A percentile compares a stretch with the other conserved stretches of the same genome.
phyloP scores from a whole-genome alignment of 2,113 vertebrate genomes.

The Caranx ignobilis region DNA sequence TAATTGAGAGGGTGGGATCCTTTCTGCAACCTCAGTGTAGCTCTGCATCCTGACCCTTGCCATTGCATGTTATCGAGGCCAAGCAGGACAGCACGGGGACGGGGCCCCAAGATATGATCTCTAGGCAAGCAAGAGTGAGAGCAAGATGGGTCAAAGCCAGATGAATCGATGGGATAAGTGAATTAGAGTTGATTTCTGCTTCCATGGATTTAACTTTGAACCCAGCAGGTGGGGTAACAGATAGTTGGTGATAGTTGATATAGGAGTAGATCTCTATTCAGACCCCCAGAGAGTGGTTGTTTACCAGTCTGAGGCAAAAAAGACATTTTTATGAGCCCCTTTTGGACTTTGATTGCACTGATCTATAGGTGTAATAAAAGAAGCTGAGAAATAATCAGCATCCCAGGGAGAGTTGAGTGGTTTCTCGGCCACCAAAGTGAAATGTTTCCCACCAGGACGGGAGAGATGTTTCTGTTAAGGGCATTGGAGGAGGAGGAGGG shows the following conservation, averaged over 20 bases:
- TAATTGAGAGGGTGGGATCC: conserved; percentile 69
- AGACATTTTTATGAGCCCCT: conserved; percentile 42
- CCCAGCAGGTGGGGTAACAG: conserved; percentile 15
- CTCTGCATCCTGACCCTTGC: conserved; percentile 58
- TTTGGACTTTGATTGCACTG: conserved; percentile 61
- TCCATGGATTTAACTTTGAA: conserved; percentile 43
- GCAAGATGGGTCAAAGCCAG: conserved; percentile 25
- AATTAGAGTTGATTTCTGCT: conserved; percentile 54
- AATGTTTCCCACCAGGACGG: conserved; percentile 43
- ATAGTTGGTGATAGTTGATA: conserved; percentile 8
- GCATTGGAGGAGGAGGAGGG: conserved; percentile 55
- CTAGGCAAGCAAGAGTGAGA: conserved; percentile 32
- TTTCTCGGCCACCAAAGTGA: conserved; percentile 45
- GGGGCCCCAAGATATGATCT: conserved; percentile 52
- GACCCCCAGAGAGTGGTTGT: conserved; percentile 31
- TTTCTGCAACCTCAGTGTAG: conserved; percentile 20
- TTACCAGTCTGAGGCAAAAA: conserved; percentile 24
- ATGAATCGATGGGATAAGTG: conserved; percentile 67
- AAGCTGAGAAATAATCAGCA: conserved; percentile 58
- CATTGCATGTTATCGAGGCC: conserved; percentile 42
- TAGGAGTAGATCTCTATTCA: conserved; percentile 25
- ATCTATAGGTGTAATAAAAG: conserved; percentile 68
- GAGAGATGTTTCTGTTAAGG: conserved; percentile 70
- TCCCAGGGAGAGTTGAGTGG: conserved; percentile 44
- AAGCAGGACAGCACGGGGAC: conserved; percentile 21